Base-by-base conservation (phyloP, 2,888 invertebrate genomes). In the Coelinius sp. region DNA sequence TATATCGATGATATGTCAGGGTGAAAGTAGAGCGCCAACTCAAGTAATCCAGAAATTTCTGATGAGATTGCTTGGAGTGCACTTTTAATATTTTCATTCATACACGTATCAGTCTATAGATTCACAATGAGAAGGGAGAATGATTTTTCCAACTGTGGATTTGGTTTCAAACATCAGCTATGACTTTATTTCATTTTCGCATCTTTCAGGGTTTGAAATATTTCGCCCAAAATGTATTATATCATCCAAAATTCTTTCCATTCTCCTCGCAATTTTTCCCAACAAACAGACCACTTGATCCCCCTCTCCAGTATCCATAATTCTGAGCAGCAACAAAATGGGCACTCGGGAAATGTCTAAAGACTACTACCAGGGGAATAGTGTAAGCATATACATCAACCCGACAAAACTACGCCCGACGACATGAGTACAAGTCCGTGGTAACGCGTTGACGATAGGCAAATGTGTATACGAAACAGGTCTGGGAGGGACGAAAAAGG, bases 331-430 rank as follows among this genome's bases (percentile, higher is more conserved):
- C 6, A 44, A 38, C 49, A 53, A 53, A 52, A 67, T 31, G 63
- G 46, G 66, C 67, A 20, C 68, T 65, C 68, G 65, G 59, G 41
- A 72, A 72, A 68, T 68, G 64, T 72, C 64, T 64, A 56, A 63
- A 72, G 72, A 72, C 64, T 65, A 68, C 35, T 27, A 38, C 49
- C 14, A 12, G 10, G 25, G 66, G 68, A 68, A 68, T 68, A 59
- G 27, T 52, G 41, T 10, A 14, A 17, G 35, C n/a, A 53, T 56
- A 71, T 72, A 72, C 53, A 59, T 59, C 35, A 52, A 68, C 71
- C 41, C 64, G 14, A 17, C 20, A 35, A 64, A 64, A 68, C 44
- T 62, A 52, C 59, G 41, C 41, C 41, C 66, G 68, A 66, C 68
- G 67, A 63, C 67, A 67, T 17, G 63, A 46, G 67, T 52, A 52